Evolutionary conservation across 2,113 vertebrate genomes (phyloP).

Genomic region (Colaptes auratus): DNA sequence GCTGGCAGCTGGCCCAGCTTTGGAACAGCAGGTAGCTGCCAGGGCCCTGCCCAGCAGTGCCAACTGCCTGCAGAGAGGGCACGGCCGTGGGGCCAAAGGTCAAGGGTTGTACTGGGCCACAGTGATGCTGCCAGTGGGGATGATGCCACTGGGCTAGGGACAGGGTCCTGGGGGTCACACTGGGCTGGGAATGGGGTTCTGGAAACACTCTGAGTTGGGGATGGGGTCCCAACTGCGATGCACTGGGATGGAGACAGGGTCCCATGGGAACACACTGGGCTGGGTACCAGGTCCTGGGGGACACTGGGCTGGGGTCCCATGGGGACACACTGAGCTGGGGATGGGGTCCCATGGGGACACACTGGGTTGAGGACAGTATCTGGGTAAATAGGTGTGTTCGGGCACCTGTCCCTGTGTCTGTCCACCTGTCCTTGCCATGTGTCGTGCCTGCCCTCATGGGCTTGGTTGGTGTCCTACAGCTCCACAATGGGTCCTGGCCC

Average conservation of each 20-base stretch:
- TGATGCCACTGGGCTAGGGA: not conserved
- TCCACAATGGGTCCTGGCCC: accelerated
- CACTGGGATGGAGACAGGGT: no score
- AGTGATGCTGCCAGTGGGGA: accelerated
- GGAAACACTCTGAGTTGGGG: not conserved
- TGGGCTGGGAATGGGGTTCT: not conserved
- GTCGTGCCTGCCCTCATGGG: not conserved
- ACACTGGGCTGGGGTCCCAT: no score
- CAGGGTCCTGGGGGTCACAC: not conserved
- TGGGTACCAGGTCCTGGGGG: no score
- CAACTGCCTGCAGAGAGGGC: not conserved
- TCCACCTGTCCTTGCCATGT: not conserved
- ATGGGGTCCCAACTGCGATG: no score
- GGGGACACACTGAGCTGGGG: no score
- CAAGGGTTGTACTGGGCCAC: not conserved
- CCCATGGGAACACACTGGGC: no score
- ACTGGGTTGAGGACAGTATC: not conserved
- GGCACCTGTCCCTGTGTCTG: accelerated
- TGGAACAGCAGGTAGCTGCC: not conserved
- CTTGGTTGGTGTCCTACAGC: not conserved
- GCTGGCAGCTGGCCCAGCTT: not conserved
- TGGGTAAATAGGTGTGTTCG: accelerated
- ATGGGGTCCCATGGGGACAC: not conserved
- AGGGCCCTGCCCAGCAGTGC: not conserved
- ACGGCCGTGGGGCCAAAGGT: not conserved